Percentiles rank a stretch among this genome's conserved stretches.
phyloP scores from a whole-genome alignment of 2,888 invertebrate species.

The Drosophila kuntzei region DNA sequence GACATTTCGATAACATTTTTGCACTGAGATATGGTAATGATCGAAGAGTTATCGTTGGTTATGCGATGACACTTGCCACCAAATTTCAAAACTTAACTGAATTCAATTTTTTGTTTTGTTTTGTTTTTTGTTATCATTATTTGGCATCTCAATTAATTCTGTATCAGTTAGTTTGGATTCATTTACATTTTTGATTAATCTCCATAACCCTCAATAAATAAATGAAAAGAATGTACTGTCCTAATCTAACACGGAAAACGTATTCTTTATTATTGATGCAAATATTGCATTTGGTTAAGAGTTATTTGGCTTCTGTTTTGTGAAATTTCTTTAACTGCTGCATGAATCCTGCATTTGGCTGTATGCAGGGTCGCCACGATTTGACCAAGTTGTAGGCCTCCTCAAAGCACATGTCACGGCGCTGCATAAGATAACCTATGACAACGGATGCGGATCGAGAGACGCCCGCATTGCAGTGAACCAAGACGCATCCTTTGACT shows the following conservation, averaged over 20 bases:
- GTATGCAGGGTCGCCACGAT: conserved; percentile 88
- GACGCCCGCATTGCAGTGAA: conserved; percentile 97
- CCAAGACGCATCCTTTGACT: conserved; percentile 87
- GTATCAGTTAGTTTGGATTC: no score
- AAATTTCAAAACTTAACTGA: not conserved
- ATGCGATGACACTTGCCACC: not conserved
- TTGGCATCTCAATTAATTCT: no score
- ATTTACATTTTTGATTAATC: no score
- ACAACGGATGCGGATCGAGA: conserved; percentile 93
- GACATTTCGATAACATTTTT: not conserved
- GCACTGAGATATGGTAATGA: not conserved
- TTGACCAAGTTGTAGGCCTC: conserved; percentile 90
- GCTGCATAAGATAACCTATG: conserved; percentile 92
- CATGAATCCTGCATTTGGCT: conserved; percentile 93
- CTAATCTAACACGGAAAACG: conserved; percentile 5
- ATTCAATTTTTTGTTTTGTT: no score
- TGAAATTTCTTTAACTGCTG: conserved; percentile 86
- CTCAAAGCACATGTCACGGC: conserved; percentile 87
- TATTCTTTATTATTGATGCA: conserved; percentile 3
- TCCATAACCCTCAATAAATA: no score
- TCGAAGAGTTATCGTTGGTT: not conserved
- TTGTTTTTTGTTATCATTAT: no score
- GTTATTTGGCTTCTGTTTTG: conserved; percentile 15
- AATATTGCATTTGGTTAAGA: not conserved
- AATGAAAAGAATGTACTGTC: not conserved